Evolutionary conservation across 2,888 invertebrate genomes (phyloP), one percentile per base, ranked within the genome.

Genomic region (Dasysyrphus albostriatus): DNA sequence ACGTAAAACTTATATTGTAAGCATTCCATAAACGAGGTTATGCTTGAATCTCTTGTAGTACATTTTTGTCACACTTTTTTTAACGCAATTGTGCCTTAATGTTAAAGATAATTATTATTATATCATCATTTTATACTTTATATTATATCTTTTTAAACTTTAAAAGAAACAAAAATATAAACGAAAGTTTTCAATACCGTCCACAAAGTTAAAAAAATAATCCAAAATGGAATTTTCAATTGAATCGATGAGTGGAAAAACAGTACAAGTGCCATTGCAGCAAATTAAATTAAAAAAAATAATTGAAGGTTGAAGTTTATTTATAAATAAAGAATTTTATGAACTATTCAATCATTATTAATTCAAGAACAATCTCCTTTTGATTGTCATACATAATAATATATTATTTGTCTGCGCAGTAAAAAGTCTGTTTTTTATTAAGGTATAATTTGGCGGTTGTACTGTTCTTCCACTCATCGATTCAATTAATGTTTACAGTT

Each of bases 141-240:
- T 12, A 24, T 19, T 2, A 9, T 0, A 6, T 12, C 12, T 51
- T 10, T 10, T 29, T 12, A 12, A 65, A 63, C 6, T 63, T 12
- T 16, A 8, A 61, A 39, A 32, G 2, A 56, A 58, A 63, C 37
- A 58, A 24, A 67, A 65, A 56, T 58, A 67, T 51, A 73, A 80
- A 59, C 49, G 16, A n/a, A 80, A 47, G 63, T 69, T 72, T 70
- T 54, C 39, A 72, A 83, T 87, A 56, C 83, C 87, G 83, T 72
- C 87, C 87, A 87, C 56, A 78, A 54, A 75, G 70, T 87, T 75
- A 51, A 51, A 12, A 39, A 10, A 4, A 4, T 29, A 6, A 24
- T n/a, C 0, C 12, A 29, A 75, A 54, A 44, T 24, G 34, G 58
- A 67, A 61, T 16, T 24, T 29, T 19, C 4, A 24, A n/a, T n/a